These are phyloP conservation scores for Druceiella hillmani DNA, from an alignment of 2,888 invertebrate genomes.

Conservation along the genomic window DNA sequence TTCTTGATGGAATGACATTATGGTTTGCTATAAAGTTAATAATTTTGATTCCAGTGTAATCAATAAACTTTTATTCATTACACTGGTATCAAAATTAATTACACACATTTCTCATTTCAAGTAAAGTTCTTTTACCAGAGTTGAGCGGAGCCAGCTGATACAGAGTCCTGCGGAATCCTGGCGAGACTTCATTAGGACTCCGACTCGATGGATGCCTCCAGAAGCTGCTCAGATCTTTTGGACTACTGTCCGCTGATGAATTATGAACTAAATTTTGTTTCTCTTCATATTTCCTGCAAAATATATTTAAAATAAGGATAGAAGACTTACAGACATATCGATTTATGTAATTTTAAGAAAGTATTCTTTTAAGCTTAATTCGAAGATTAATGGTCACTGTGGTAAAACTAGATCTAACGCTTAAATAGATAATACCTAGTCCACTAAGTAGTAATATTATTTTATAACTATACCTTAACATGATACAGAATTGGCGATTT, in stretches of 20 bases:
- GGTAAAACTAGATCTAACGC: too few relatives aligned
- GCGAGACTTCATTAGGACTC: constrained; percentile 42
- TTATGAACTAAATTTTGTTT: neutral
- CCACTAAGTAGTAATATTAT: too few relatives aligned
- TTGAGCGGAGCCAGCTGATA: constrained; percentile 54
- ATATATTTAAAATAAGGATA: constrained; percentile 4
- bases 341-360: neutral
- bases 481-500: too few relatives aligned
- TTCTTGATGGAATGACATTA: neutral
- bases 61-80: constrained; percentile 15
- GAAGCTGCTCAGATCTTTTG: constrained; percentile 19
- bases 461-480: constrained; percentile 2
- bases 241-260: constrained; percentile 20
- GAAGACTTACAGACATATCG: constrained; percentile 17
- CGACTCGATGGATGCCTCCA: constrained; percentile 50
- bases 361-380: too few relatives aligned
- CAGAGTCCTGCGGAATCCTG: constrained; percentile 42
- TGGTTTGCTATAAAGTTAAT: constrained; percentile 5
- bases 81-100: too few relatives aligned
- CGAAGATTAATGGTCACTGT: too few relatives aligned
- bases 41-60: constrained; percentile 14
- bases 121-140: constrained; percentile 31
- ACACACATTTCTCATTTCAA: neutral
- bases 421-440: too few relatives aligned
- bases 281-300: constrained; percentile 14